Percentiles rank a stretch among this genome's conserved stretches.
These are phyloP conservation scores for Petrocephalus microphthalmus DNA, from an alignment of 2,113 vertebrate species.

Conservation along the genomic window DNA sequence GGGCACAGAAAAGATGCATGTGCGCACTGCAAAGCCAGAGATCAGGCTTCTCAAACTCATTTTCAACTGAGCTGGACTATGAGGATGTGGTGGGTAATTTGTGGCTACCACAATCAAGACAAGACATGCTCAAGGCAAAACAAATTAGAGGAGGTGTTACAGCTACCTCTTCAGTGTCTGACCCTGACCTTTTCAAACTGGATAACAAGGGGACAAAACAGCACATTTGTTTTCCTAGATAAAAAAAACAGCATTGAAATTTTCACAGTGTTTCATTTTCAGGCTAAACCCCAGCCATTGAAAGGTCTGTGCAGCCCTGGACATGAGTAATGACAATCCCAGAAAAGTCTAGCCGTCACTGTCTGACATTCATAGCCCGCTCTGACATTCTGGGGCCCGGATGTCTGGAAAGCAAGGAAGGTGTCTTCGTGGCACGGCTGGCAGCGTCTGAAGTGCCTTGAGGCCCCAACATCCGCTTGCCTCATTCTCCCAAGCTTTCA, in stretches of 20 bases:
- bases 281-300: slow-evolving; percentile 35
- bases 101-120: not conserved
- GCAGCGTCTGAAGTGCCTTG: not conserved
- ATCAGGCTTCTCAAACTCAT: not conserved
- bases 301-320: slow-evolving; percentile 25
- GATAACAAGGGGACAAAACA: not conserved
- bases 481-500: not conserved
- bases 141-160: not conserved
- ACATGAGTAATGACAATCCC: slow-evolving; percentile 46
- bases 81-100: not conserved
- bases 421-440: not conserved
- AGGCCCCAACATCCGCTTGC: not conserved
- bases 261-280: not conserved
- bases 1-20: not conserved
- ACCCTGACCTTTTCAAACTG: not conserved
- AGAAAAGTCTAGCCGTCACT: slow-evolving; percentile 28
- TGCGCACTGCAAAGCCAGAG: not conserved
- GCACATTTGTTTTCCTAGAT: not conserved
- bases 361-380: slow-evolving; percentile 26
- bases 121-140: not conserved
- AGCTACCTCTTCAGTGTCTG: not conserved
- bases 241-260: not conserved
- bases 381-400: slow-evolving; percentile 4
- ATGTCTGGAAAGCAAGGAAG: slow-evolving; percentile 19
- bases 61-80: not conserved